A percentile compares a stretch with the other conserved stretches of the same genome.
Evolutionary conservation across 1,140 invertebrate species (phyloP).

Genomic region (Pinna nobilis): DNA sequence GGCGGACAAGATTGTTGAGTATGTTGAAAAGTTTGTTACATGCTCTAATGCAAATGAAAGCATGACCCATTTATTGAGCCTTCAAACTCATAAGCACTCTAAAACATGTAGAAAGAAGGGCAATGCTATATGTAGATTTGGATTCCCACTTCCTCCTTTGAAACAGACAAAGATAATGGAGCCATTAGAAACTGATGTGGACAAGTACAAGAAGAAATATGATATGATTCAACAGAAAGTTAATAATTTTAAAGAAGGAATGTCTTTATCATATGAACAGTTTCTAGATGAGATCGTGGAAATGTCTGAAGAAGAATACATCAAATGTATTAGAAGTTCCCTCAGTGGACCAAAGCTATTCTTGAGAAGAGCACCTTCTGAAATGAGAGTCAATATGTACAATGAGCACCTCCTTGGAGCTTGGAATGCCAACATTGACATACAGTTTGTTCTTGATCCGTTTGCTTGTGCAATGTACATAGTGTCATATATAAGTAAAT

Average conservation of each 20-base stretch:
- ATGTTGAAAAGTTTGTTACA: conserved; percentile 23
- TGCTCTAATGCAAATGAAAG: conserved; percentile 11
- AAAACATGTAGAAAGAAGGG: conserved; percentile 49
- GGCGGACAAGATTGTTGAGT: conserved; percentile 9
- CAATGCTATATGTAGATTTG: conserved; percentile 43
- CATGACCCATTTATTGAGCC: conserved; percentile 22
- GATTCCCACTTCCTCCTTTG: conserved; percentile 47
- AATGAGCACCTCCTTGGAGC: conserved; percentile 26
- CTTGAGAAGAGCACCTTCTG: conserved; percentile 32
- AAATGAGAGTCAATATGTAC: conserved; percentile 45
- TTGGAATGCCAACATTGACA: conserved; percentile 47
- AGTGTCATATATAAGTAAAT: conserved; percentile 41
- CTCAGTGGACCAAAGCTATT: conserved; percentile 38
- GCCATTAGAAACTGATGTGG: conserved; percentile 39
- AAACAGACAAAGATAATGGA: conserved; percentile 41
- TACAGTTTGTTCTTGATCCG: conserved; percentile 45
- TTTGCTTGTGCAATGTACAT: conserved; percentile 40
- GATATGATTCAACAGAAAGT: conserved; percentile 29
- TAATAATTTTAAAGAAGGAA: conserved; percentile 30
- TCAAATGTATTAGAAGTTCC: conserved; percentile 43
- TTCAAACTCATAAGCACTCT: conserved; percentile 47
- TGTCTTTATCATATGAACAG: conserved; percentile 22
- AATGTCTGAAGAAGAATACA: conserved; percentile 37
- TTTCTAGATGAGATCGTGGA: conserved; percentile 21
- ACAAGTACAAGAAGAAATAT: conserved; percentile 36